Conservation (phyloP, 2,113 vertebrate species). For the Nicator chloris region DNA sequence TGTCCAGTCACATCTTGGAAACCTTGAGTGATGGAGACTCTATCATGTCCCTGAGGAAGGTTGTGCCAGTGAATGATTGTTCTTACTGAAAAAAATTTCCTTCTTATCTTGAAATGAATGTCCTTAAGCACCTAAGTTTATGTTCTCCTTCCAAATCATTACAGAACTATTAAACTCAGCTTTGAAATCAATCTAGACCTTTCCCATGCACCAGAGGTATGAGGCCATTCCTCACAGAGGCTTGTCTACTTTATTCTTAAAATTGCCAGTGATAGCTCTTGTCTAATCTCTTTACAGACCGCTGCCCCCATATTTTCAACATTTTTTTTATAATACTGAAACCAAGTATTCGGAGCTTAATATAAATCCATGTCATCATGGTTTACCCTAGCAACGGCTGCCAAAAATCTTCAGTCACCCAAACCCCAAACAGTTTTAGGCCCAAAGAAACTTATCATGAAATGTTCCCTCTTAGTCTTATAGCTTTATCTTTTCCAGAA, state of each 20-base stretch:
- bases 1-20: neutral
- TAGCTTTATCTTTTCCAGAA: neutral
- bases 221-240: neutral
- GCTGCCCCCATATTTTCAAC: neutral
- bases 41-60: neutral
- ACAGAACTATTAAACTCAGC: neutral
- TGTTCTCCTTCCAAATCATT: neutral
- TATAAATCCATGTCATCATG: neutral
- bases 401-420: neutral
- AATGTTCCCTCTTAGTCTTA: neutral
- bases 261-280: neutral
- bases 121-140: neutral
- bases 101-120: neutral
- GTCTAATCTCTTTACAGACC: neutral
- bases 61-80: neutral
- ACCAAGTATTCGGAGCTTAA: neutral
- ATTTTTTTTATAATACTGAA: neutral
- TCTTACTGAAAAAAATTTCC: neutral
- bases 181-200: neutral
- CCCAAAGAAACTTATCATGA: neutral
- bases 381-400: neutral
- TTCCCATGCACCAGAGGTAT: neutral
- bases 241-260: neutral
- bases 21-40: neutral
- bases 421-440: neutral